Evolutionary conservation across 2,888 invertebrate species (phyloP).

Genomic region (Caenorhabditis angaria): DNA sequence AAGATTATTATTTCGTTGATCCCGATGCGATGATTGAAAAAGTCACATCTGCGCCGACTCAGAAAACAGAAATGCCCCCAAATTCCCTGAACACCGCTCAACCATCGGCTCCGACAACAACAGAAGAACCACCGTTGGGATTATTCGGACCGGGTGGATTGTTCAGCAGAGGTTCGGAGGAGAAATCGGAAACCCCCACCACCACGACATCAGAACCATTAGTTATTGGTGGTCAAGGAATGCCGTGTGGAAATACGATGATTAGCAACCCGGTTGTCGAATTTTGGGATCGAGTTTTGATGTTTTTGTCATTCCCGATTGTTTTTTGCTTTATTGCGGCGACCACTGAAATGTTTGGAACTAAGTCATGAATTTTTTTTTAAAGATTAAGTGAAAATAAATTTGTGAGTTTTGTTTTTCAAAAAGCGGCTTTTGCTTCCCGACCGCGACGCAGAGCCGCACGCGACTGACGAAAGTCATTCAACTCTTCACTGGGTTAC

Average conservation of each 20-base stretch:
- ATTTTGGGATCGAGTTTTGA: constrained; percentile 31
- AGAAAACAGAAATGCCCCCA: background rate
- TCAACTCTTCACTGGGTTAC: no score
- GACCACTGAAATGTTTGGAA: background rate
- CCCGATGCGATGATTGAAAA: background rate
- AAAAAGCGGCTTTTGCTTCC: no score
- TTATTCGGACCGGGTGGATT: background rate
- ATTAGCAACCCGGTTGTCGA: constrained; percentile 10
- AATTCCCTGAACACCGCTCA: background rate
- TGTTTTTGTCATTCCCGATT: constrained; percentile 28
- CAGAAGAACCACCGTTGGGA: background rate
- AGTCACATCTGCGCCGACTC: background rate
- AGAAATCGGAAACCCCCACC: background rate
- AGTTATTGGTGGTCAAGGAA: background rate
- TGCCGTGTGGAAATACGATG: background rate
- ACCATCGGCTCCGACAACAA: no score
- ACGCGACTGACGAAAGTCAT: no score
- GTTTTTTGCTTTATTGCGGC: constrained; percentile 22
- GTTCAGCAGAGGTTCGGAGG: background rate
- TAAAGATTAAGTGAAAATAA: background rate
- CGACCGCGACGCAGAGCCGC: no score
- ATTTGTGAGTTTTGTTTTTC: background rate
- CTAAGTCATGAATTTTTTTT: background rate
- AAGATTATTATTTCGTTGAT: background rate
- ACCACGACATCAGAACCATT: background rate